Conservation (phyloP, 2,888 invertebrate genomes). For the Cheilosia vernalis region DNA sequence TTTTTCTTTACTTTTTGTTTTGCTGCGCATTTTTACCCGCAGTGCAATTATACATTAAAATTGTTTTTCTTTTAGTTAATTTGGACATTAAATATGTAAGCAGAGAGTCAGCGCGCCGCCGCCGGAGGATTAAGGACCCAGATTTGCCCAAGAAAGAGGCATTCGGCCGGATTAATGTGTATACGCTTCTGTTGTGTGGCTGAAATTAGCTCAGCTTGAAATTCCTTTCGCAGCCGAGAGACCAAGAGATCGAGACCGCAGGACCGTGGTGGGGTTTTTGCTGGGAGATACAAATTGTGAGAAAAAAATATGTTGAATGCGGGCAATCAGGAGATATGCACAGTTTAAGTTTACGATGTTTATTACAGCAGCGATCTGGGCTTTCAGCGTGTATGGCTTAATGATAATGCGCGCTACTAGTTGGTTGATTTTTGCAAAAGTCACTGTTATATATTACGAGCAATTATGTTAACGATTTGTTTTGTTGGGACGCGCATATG, state of each 20-base stretch:
- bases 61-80: conserved; percentile 71
- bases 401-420: conserved; percentile 54
- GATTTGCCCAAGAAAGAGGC: conserved; percentile 44
- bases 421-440: conserved; percentile 18
- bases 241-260: too few species aligned
- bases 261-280: background rate
- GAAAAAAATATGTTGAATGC: conserved; percentile 62
- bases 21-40: conserved; percentile 23
- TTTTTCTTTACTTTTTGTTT: background rate
- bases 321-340: conserved; percentile 51
- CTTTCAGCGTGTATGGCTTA: conserved; percentile 53
- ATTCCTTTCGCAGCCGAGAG: conserved; percentile 29
- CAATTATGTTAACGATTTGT: conserved; percentile 38
- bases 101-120: conserved; percentile 47
- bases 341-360: conserved; percentile 36
- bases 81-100: conserved; percentile 74
- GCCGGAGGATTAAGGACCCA: conserved; percentile 60
- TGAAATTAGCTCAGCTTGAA: conserved; percentile 33
- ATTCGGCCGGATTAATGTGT: conserved; percentile 63
- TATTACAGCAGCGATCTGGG: conserved; percentile 40
- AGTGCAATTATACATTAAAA: conserved; percentile 72
- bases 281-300: conserved; percentile 52
- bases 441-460: conserved; percentile 23
- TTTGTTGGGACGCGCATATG: background rate
- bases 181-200: conserved; percentile 66